phyloP scores from a whole-genome alignment of 1,140 invertebrate species.

The Oryctes rhinoceros region DNA sequence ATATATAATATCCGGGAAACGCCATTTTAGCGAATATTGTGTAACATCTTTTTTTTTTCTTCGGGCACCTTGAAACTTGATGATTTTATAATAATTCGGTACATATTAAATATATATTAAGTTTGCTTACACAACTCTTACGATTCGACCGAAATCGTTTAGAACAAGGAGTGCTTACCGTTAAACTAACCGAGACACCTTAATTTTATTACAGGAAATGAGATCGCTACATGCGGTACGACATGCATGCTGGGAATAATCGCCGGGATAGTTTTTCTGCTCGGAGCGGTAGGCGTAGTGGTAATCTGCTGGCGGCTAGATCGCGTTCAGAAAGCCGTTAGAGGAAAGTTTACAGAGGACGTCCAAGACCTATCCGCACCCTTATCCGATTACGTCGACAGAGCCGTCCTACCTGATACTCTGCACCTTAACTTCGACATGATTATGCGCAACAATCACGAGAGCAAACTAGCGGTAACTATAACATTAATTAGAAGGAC shows the following conservation, averaged over 20 bases:
- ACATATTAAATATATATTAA: too few relatives aligned
- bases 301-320: slow-evolving; percentile 53
- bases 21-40: too few relatives aligned
- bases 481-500: slow-evolving; percentile 8
- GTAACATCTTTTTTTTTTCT: too few relatives aligned
- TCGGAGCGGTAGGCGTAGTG: slow-evolving; percentile 49
- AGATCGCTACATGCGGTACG: slow-evolving; percentile 53
- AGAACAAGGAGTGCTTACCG: too few relatives aligned
- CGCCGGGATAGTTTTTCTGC: slow-evolving; percentile 52
- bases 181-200: not conserved
- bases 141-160: too few relatives aligned
- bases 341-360: slow-evolving; percentile 51
- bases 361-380: slow-evolving; percentile 52
- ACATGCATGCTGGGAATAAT: slow-evolving; percentile 54
- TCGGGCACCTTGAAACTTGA: too few relatives aligned
- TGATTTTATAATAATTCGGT: too few relatives aligned
- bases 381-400: slow-evolving; percentile 54
- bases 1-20: too few relatives aligned
- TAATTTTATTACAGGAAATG: slow-evolving; percentile 44
- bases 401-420: slow-evolving; percentile 50
- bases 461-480: slow-evolving; percentile 33
- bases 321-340: slow-evolving; percentile 50
- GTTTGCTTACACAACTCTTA: too few relatives aligned
- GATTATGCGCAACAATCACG: slow-evolving; percentile 42
- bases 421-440: slow-evolving; percentile 58